Base-by-base conservation (phyloP, 1,140 invertebrate genomes). In the Drosophila mojavensis region DNA sequence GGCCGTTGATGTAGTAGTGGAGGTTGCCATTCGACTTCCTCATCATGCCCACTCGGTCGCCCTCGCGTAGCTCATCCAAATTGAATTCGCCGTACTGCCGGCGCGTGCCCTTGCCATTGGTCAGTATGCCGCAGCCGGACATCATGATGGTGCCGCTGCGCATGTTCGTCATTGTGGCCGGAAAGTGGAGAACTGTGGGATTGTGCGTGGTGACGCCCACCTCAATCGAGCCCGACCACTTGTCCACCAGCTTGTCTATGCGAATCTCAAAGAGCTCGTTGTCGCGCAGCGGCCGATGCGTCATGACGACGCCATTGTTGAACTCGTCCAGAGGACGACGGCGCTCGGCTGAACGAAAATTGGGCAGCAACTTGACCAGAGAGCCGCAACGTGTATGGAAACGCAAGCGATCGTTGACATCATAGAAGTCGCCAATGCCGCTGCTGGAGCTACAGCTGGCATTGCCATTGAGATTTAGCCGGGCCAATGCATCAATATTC, bases 111-210 rank as follows among this genome's bases (percentile, higher is more conserved):
- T 98, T 98, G 3, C 98, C 98, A 93, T 98, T 98, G 6, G 97
- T 97, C 4, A 98, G 93, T 78, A 99, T 98, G 43, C 98, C 98
- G 93, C 97, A 98, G 1, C 98, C 98, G 41, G 97, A 98, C 97
- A 99, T 98, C 97, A 99, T 98, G 4, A 98, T 98, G 3, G 98
- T 98, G 1, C 98, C 98, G 13, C 96, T 97, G 64, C 97, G 94
- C 96, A 99, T 97, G 92, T 99, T 98, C 1, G 98, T 99, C 98
- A 99, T 98, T 11, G 98, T 99, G 1, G 97, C 97, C 26, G 98
- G 98, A 93, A 98, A 98, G 51, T 98, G 96, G 63, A 99, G 93
- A 0, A 95, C 95, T 4, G 95, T 95, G 20, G 98, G 98, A 93
- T 98, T 97, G 86, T 99, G 98, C 39, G 97, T 97, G 0, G 98